Conservation (phyloP, 2,113 vertebrate genomes). For the Piaya cayana region DNA sequence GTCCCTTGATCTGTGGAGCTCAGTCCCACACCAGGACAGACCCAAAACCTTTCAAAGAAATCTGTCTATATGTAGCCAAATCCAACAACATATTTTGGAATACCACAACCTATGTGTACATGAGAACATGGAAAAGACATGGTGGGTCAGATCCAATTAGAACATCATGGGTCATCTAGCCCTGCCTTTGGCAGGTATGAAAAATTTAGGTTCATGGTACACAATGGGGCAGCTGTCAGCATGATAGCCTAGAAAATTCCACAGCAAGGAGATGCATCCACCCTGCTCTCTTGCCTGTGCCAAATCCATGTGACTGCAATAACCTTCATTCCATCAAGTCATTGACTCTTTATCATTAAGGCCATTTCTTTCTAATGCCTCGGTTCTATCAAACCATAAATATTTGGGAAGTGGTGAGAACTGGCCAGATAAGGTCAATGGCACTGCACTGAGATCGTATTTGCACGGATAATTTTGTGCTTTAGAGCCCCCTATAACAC, state of each 20-base stretch:
- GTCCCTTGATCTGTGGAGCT: not conserved
- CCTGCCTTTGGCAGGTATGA: not conserved
- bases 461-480: not conserved
- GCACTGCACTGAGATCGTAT: not conserved
- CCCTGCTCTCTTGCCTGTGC: not conserved
- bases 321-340: not conserved
- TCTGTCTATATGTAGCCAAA: not conserved
- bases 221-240: not conserved
- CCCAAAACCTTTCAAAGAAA: not conserved
- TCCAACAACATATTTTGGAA: not conserved
- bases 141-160: not conserved
- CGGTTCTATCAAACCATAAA: not conserved
- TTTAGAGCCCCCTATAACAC: not conserved
- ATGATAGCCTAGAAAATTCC: not conserved
- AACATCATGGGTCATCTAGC: not conserved
- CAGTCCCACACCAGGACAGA: not conserved
- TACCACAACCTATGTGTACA: rapidly evolving
- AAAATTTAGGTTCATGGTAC: not conserved
- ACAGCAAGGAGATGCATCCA: not conserved
- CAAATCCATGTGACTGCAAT: not conserved
- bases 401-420: not conserved
- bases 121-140: not conserved
- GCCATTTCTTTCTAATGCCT: not conserved
- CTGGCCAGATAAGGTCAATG: not conserved
- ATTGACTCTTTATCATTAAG: not conserved